Conservation (phyloP, 1,140 invertebrate genomes). For the Orchestia grillus region DNA sequence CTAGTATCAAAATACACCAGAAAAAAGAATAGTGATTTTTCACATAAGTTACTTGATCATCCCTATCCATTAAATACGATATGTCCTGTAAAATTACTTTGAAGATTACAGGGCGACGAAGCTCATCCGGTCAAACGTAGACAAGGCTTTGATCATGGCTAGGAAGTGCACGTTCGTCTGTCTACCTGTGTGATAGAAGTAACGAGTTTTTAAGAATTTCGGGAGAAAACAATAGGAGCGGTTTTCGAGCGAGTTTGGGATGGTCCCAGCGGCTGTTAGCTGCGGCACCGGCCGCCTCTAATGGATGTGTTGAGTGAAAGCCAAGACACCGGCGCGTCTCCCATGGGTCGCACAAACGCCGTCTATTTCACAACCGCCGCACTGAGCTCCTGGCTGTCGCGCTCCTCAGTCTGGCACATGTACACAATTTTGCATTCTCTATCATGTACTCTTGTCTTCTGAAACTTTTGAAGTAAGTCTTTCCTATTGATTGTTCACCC, state of each 20-base stretch:
- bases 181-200: neutral
- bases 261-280: slow-evolving; percentile 39
- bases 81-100: neutral
- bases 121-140: neutral
- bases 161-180: neutral
- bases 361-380: neutral
- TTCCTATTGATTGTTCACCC: neutral
- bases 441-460: neutral
- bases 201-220: neutral
- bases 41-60: neutral
- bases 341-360: neutral
- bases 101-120: neutral
- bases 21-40: neutral
- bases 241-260: neutral
- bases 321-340: slow-evolving; percentile 15
- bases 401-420: neutral
- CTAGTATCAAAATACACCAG: neutral
- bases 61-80: neutral
- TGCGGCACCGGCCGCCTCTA: neutral
- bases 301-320: slow-evolving; percentile 45
- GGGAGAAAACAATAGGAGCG: neutral
- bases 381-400: neutral
- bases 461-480: neutral
- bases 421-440: neutral
- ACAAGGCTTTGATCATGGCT: neutral